phyloP scores from a whole-genome alignment of 2,113 vertebrate species.

The Notothenia coriiceps region DNA sequence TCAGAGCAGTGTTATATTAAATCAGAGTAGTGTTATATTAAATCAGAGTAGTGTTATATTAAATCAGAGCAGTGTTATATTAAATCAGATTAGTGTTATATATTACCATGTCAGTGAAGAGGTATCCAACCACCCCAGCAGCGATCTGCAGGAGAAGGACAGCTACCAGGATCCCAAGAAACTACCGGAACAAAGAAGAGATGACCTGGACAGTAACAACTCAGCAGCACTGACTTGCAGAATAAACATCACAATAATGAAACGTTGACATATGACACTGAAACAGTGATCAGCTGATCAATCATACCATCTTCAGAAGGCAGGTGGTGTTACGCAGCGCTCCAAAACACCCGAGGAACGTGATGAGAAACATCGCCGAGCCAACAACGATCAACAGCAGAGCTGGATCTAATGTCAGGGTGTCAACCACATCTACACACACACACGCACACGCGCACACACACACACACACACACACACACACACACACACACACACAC shows the following conservation, averaged over 20 bases:
- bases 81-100: neutral
- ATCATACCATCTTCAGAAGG: constrained; percentile 77
- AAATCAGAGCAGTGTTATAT: too few species aligned
- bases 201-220: neutral
- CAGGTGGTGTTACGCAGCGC: constrained; percentile 80
- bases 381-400: constrained; percentile 83
- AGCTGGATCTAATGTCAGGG: constrained; percentile 83
- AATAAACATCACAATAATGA: neutral
- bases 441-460: constrained; percentile 16
- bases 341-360: constrained; percentile 86
- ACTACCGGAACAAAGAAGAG: constrained; percentile 67
- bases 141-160: constrained; percentile 84
- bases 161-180: constrained; percentile 78
- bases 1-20: too few species aligned
- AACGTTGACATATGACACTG: neutral
- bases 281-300: neutral
- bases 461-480: constrained; percentile 18
- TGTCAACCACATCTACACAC: constrained; percentile 83
- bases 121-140: constrained; percentile 79
- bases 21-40: neutral
- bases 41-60: too few species aligned
- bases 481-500: constrained; percentile 5
- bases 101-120: constrained; percentile 85
- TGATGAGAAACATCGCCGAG: constrained; percentile 82
- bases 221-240: neutral